These are phyloP conservation scores for Lamproptera curius DNA, from an alignment of 2,888 invertebrate species.

Conservation along the genomic window DNA sequence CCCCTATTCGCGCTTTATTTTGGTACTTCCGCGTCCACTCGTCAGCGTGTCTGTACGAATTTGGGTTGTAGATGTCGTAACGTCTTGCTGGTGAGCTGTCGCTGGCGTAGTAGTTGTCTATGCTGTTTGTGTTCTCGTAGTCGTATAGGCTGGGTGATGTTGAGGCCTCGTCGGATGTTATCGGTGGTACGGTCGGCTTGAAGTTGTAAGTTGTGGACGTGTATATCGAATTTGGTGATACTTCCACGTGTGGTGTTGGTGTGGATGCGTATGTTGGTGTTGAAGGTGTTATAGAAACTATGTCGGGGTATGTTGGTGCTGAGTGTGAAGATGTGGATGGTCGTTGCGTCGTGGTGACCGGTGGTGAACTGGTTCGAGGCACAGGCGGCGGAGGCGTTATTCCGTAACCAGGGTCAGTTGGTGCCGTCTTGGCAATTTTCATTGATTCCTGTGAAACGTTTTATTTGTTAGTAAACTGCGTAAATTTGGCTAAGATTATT, in stretches of 20 bases:
- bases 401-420: slow-evolving; percentile 82
- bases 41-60: slow-evolving; percentile 67
- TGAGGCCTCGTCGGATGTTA: slow-evolving; percentile 56
- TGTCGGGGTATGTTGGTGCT: slow-evolving; percentile 47
- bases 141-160: slow-evolving; percentile 56
- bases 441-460: slow-evolving; percentile 84
- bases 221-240: slow-evolving; percentile 70
- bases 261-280: slow-evolving; percentile 49
- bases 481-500: no score
- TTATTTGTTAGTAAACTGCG: no score
- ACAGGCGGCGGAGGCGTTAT: slow-evolving; percentile 68
- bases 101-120: slow-evolving; percentile 52
- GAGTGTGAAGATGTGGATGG: slow-evolving; percentile 39
- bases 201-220: slow-evolving; percentile 59
- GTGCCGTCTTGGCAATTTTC: slow-evolving; percentile 83
- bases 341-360: slow-evolving; percentile 47
- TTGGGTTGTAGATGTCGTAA: slow-evolving; percentile 63
- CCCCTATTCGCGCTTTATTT: slow-evolving; percentile 60
- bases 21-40: slow-evolving; percentile 51
- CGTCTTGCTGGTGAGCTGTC: slow-evolving; percentile 51
- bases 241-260: slow-evolving; percentile 58
- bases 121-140: slow-evolving; percentile 64
- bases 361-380: slow-evolving; percentile 46
- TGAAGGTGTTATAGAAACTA: slow-evolving; percentile 52
- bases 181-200: slow-evolving; percentile 63